These are phyloP conservation scores for Oceanodroma tethys DNA, from an alignment of 2,113 vertebrate species.

Conservation along the genomic window DNA sequence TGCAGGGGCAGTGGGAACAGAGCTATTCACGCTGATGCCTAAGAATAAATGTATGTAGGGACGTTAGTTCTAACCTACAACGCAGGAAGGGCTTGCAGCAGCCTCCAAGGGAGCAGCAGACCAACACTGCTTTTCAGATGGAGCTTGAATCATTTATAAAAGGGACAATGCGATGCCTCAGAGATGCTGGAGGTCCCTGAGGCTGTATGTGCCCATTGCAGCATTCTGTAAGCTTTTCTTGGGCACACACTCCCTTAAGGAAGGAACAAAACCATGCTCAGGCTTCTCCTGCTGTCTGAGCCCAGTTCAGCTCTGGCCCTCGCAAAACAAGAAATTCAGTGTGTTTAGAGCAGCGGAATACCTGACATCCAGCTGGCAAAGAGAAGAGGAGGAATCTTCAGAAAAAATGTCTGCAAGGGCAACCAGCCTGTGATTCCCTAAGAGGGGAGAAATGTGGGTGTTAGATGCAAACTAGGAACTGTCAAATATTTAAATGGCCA, in stretches of 20 bases:
- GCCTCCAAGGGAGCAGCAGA: not conserved
- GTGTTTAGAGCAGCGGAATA: conserved; percentile 31
- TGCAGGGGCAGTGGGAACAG: not conserved
- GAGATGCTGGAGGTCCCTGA: not conserved
- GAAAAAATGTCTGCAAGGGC: conserved; percentile 86
- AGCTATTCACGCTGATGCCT: not conserved
- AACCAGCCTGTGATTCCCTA: conserved; percentile 81
- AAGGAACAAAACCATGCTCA: not conserved
- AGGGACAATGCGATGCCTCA: not conserved
- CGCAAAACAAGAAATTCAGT: not conserved
- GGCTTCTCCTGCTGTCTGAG: not conserved
- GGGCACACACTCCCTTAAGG: not conserved
- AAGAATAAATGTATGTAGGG: not conserved
- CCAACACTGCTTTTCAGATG: not conserved
- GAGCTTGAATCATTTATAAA: not conserved
- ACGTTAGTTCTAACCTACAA: not conserved
- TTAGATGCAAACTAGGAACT: not conserved
- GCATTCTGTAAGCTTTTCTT: not conserved
- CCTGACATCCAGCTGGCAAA: conserved; percentile 87
- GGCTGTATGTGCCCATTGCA: not conserved
- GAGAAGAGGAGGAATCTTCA: conserved; percentile 75
- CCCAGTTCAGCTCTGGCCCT: not conserved
- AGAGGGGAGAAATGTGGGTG: not conserved
- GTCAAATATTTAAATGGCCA: not conserved
- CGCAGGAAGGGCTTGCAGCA: not conserved